Base-by-base conservation (phyloP, 2,113 vertebrate genomes). In the Ptilonorhynchus violaceus region DNA sequence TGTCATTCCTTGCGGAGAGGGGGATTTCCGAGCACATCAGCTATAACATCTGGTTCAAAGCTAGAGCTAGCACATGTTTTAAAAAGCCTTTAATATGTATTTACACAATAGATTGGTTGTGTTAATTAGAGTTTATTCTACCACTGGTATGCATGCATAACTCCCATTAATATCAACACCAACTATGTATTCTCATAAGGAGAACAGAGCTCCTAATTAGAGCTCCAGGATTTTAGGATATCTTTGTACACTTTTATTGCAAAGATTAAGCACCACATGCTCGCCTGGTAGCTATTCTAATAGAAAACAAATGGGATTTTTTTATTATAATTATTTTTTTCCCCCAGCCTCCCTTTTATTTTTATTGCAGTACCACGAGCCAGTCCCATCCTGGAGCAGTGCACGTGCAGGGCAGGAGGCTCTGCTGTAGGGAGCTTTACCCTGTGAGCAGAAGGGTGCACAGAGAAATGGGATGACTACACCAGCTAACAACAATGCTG, bases 71-170 rank as follows among this genome's bases (percentile, higher is more conserved):
- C 33, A 44, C 17, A 10, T 13, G 1, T 63, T 88, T 93, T 62
- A 4, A 25, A 88, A 85, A 86, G 52, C 58, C 21, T 31, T 93
- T 41, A 47, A 52, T 68, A 31, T 69, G n/a, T 91, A 67, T 96
- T 97, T 95, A 88, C 78, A 74, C 58, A 82, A 73, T 89, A 76
- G 85, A 70, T 76, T 85, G 46, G 39, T 88, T 89, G 87, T 85
- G 67, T 91, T 92, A 95, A 95, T 97, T 93, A 66, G 82, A 58
- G 49, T 82, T 84, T 93, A 74, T 88, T 81, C 60, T 41, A 67
- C 56, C 31, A 35, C 41, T 37, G 42, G 33, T 42, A 47, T 50
- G 63, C 69, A 33, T 62, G 30, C 60, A 9, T 88, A 85, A 75
- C 79, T 84, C 53, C 59, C 46, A 37, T 83, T 85, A 83, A 86